Conservation (phyloP, 2,888 invertebrate species). For the Cyclophora punctaria region DNA sequence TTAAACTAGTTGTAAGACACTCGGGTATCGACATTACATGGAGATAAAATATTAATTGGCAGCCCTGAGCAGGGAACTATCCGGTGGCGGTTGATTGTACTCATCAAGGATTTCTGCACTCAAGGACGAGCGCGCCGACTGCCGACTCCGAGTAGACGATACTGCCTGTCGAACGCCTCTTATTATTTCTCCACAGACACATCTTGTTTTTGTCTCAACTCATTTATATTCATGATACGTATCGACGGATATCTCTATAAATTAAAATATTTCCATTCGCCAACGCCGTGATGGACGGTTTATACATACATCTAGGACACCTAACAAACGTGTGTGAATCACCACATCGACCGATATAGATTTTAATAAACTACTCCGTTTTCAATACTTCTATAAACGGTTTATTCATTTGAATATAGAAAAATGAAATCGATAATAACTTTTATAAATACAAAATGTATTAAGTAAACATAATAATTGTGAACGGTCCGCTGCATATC, state of each 20-base stretch:
- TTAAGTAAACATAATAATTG: neutral
- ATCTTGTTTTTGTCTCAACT: constrained; percentile 68
- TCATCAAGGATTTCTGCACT: constrained; percentile 74
- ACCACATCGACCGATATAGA: too few relatives aligned
- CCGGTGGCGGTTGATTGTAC: constrained; percentile 75
- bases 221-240: constrained; percentile 73
- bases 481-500: neutral
- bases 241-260: constrained; percentile 66
- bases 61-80: constrained; percentile 64
- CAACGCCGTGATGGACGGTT: constrained; percentile 35
- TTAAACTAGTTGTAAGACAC: constrained; percentile 33
- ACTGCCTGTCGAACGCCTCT: constrained; percentile 60
- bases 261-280: constrained; percentile 56
- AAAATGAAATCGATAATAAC: too few relatives aligned
- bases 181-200: constrained; percentile 68
- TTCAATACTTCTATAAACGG: too few relatives aligned
- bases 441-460: neutral
- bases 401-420: too few relatives aligned
- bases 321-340: too few relatives aligned
- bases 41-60: constrained; percentile 56
- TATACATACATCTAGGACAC: constrained; percentile 27
- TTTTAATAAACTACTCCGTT: too few relatives aligned
- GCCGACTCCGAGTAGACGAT: constrained; percentile 40
- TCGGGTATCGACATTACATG: constrained; percentile 28
- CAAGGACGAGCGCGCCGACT: constrained; percentile 62